phyloP scores from a whole-genome alignment of 2,888 invertebrate species.

The Lasioglossum marginatum region DNA sequence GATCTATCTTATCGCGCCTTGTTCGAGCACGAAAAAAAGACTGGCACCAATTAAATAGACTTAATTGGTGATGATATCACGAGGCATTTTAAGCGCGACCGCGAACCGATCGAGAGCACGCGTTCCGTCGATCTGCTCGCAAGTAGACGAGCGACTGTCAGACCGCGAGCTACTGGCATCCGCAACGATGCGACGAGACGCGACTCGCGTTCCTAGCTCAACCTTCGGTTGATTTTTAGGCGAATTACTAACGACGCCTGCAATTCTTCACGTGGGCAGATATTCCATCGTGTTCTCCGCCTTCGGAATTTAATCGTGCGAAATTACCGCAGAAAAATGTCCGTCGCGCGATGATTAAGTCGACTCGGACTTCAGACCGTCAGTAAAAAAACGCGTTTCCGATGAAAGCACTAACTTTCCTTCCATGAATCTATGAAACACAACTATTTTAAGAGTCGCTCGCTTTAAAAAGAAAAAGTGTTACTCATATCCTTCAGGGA shows the following conservation, averaged over 20 bases:
- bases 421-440: slow-evolving; percentile 25
- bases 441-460: slow-evolving; percentile 15
- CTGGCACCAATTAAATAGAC: neutral
- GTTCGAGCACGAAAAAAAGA: neutral
- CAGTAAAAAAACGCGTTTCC: neutral
- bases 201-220: neutral
- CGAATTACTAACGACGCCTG: slow-evolving; percentile 25
- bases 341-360: neutral
- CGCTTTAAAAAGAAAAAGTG: neutral
- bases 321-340: neutral
- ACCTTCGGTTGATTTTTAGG: slow-evolving; percentile 71
- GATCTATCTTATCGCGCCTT: neutral
- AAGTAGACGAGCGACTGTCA: slow-evolving; percentile 76
- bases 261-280: neutral
- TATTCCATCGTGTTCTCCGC: neutral
- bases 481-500: slow-evolving; percentile 7
- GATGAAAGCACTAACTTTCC: neutral
- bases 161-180: slow-evolving; percentile 31
- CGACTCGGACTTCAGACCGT: neutral
- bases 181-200: neutral
- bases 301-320: neutral
- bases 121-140: slow-evolving; percentile 64
- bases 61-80: slow-evolving; percentile 19
- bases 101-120: slow-evolving; percentile 36
- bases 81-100: slow-evolving; percentile 25